Conservation (phyloP, 2,797 vertebrate species). For the Onychomys arenicola region DNA sequence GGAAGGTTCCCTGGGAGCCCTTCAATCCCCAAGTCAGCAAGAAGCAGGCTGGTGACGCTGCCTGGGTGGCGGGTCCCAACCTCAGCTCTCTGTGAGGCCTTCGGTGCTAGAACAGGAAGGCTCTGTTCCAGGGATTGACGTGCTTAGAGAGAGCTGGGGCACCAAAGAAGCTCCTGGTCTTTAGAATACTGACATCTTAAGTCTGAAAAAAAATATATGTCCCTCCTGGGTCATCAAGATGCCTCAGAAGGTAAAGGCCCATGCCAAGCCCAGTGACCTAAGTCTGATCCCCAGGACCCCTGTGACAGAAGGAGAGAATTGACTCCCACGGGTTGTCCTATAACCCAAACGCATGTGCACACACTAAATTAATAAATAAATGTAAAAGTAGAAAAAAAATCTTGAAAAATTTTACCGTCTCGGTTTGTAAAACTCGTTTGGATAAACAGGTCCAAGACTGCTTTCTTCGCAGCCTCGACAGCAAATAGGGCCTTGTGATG, state of each 20-base stretch:
- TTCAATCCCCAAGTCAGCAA: neutral
- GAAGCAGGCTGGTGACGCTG: neutral
- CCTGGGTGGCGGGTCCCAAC: neutral
- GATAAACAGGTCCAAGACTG: constrained; percentile 9
- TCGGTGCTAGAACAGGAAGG: neutral
- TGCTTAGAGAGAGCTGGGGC: neutral
- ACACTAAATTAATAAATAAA: neutral
- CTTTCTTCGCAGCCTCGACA: neutral
- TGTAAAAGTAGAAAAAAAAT: neutral
- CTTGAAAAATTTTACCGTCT: neutral
- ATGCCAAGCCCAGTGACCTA: neutral
- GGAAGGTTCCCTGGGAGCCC: neutral
- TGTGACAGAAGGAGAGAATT: neutral
- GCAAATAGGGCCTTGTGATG: neutral
- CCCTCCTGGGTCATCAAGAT: neutral
- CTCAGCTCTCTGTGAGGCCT: neutral
- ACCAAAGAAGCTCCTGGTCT: constrained; percentile 1
- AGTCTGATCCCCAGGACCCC: neutral
- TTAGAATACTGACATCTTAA: constrained; percentile 42
- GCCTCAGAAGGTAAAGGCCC: neutral
- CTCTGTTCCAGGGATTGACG: neutral
- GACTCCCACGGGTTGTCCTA: neutral
- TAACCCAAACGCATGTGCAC: neutral
- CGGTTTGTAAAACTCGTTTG: constrained; percentile 35
- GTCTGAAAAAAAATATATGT: neutral